Conservation (phyloP, 2,888 invertebrate species). For the Leptogaster cylindrica region DNA sequence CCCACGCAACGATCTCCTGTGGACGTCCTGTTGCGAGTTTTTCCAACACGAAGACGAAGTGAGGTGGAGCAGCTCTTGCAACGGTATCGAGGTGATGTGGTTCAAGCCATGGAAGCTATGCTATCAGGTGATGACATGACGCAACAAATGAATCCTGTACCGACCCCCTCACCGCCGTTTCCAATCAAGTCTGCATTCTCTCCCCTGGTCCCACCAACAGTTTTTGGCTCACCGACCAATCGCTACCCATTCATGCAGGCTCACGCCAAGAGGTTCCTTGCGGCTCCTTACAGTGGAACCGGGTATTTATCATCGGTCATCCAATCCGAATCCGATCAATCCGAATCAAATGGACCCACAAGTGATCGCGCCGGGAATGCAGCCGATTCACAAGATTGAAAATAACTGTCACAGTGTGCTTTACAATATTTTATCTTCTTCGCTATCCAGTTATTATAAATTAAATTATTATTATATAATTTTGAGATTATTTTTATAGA, state of each 20-base stretch:
- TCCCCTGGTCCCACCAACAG: constrained; percentile 68
- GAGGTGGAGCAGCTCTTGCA: constrained; percentile 87
- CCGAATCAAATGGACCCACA: constrained; percentile 61
- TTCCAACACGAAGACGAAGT: constrained; percentile 83
- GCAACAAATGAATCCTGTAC: constrained; percentile 52
- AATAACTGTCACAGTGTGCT: constrained; percentile 20
- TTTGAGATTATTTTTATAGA: constrained; percentile 11
- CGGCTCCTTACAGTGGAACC: constrained; percentile 83
- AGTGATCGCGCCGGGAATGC: constrained; percentile 59
- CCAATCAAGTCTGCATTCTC: constrained; percentile 75
- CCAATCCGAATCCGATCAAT: constrained; percentile 59
- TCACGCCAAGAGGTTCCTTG: constrained; percentile 77
- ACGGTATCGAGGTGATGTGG: constrained; percentile 85
- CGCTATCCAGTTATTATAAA: neutral
- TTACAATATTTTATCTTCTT: constrained; percentile 9
- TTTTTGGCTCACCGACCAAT: constrained; percentile 60
- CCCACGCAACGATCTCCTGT: constrained; percentile 75
- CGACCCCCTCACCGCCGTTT: constrained; percentile 58
- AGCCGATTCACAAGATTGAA: constrained; percentile 62
- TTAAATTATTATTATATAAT: constrained; percentile 7
- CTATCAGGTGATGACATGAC: constrained; percentile 68
- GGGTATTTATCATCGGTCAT: constrained; percentile 83
- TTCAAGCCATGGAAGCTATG: constrained; percentile 92
- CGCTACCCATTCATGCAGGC: constrained; percentile 65
- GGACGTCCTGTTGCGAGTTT: constrained; percentile 86